Evolutionary conservation across 2,888 invertebrate species (phyloP).

Genomic region (Orthonevra nobilis): DNA sequence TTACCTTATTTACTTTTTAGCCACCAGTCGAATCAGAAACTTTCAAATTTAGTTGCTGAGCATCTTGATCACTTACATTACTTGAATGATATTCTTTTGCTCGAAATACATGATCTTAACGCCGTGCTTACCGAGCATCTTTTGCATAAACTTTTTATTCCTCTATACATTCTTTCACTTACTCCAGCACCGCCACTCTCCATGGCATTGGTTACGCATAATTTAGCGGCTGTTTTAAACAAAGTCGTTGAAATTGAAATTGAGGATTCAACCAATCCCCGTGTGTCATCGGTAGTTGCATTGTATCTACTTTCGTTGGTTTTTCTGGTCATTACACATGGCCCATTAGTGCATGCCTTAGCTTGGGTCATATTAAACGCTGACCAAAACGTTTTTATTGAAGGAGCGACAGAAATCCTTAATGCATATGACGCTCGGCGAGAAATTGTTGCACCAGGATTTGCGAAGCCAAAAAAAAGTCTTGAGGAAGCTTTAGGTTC

Average conservation of each 20-base stretch:
- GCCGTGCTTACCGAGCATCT: constrained; percentile 96
- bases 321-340: constrained; percentile 95
- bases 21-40: constrained; percentile 93
- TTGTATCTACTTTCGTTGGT: constrained; percentile 96
- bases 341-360: constrained; percentile 93
- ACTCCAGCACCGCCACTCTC: constrained; percentile 81
- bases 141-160: constrained; percentile 94
- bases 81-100: constrained; percentile 95
- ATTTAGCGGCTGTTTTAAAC: constrained; percentile 84
- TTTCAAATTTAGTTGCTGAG: constrained; percentile 97
- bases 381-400: constrained; percentile 86
- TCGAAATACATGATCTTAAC: constrained; percentile 95
- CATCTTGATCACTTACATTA: constrained; percentile 98
- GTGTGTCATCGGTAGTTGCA: constrained; percentile 94
- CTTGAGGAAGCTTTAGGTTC: constrained; percentile 88
- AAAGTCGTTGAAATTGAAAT: constrained; percentile 82
- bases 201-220: constrained; percentile 84
- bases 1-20: constrained; percentile 75
- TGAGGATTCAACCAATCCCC: constrained; percentile 84
- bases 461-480: constrained; percentile 87
- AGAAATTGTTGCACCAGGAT: constrained; percentile 83
- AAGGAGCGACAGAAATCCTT: constrained; percentile 85
- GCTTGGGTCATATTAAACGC: constrained; percentile 94
- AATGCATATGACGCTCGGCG: constrained; percentile 84
- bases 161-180: constrained; percentile 95